These are phyloP conservation scores for Osedax fenrisi DNA, from an alignment of 2,888 invertebrate genomes.

Conservation along the genomic window DNA sequence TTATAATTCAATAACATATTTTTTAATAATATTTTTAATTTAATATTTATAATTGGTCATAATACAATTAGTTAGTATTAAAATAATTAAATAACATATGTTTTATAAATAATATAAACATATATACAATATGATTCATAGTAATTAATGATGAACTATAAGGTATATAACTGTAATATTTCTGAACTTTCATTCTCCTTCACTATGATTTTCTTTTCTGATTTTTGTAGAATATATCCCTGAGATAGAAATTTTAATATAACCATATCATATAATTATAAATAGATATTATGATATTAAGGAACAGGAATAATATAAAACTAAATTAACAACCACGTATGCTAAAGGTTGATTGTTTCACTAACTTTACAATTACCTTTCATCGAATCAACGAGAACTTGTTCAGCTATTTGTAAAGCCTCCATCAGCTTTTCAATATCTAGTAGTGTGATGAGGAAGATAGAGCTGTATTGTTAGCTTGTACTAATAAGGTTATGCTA, in stretches of 20 bases:
- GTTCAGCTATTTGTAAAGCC: conserved; percentile 32
- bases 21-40: no score
- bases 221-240: conserved; percentile 77
- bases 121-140: no score
- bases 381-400: conserved; percentile 9
- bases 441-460: no score
- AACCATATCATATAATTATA: no score
- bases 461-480: no score
- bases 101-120: no score
- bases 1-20: no score
- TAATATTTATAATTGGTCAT: no score
- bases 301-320: background rate
- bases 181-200: conserved; percentile 37
- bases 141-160: background rate
- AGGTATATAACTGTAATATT: background rate
- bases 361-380: conserved; percentile 18
- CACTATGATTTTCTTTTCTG: conserved; percentile 57
- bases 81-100: no score
- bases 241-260: conserved; percentile 30
- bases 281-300: background rate
- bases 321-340: background rate
- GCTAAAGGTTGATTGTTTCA: no score
- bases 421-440: conserved; percentile 38
- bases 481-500: no score
- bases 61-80: no score